Evolutionary conservation across 2,113 vertebrate species (phyloP).

Genomic region (Myanophis thanlyinensis): DNA sequence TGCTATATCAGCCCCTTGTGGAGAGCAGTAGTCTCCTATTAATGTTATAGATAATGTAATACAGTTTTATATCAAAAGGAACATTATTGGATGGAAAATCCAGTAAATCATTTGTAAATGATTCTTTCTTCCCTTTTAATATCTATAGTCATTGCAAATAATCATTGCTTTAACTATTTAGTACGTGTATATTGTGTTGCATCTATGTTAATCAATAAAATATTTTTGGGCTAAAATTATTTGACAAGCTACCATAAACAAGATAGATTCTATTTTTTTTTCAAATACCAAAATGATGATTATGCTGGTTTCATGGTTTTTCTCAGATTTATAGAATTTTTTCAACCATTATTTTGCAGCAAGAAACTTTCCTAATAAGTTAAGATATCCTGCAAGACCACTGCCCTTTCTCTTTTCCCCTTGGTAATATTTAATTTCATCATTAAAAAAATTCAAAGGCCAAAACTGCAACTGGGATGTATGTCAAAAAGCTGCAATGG

Average conservation of each 20-base stretch:
- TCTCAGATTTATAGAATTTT: background rate
- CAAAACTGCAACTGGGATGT: background rate
- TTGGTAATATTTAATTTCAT: background rate
- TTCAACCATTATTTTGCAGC: background rate
- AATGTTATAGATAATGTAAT: conserved; percentile 24
- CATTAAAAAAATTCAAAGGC: background rate
- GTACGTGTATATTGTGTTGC: background rate
- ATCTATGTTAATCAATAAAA: background rate
- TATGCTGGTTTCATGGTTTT: background rate
- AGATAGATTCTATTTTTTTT: background rate
- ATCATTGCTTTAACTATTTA: conserved; percentile 2
- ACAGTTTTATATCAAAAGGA: conserved; percentile 13
- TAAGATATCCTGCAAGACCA: background rate
- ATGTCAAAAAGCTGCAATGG: background rate
- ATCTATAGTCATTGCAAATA: background rate
- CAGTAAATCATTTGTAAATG: background rate
- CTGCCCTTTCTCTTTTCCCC: background rate
- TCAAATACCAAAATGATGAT: background rate
- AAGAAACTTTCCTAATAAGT: background rate
- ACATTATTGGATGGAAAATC: conserved; percentile 36
- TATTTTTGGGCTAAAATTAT: background rate
- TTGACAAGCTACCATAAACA: background rate
- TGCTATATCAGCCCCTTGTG: conserved; percentile 24
- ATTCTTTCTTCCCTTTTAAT: conserved; percentile 15
- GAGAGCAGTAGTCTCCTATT: conserved; percentile 23